Conservation (phyloP, 2,113 vertebrate genomes). For the Pelmatolapia mariae region DNA sequence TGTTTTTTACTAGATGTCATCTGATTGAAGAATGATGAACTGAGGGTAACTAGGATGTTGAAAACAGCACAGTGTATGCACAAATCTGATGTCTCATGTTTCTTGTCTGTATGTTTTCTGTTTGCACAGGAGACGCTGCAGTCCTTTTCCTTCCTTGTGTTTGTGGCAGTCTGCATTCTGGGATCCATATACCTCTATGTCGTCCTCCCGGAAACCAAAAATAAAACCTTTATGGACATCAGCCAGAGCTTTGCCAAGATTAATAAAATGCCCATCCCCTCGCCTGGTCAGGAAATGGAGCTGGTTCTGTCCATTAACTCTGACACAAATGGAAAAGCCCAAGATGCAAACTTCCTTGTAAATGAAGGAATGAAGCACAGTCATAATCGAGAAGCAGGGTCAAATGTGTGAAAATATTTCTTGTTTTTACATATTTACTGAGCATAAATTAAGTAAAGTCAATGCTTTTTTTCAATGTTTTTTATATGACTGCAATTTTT, state of each 20-base stretch:
- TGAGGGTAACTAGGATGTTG: background rate
- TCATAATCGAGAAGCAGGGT: background rate
- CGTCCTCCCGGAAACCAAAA: constrained; percentile 93
- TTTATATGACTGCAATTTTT: background rate
- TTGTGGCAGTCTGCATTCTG: constrained; percentile 74
- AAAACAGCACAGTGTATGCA: background rate
- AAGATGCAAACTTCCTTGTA: constrained; percentile 63
- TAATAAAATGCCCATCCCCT: constrained; percentile 68
- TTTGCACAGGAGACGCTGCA: constrained; percentile 74
- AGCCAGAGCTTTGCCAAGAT: constrained; percentile 85
- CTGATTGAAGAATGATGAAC: background rate
- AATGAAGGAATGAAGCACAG: background rate
- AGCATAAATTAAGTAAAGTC: background rate
- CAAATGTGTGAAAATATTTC: background rate
- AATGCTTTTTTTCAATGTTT: background rate
- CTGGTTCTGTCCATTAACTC: constrained; percentile 48
- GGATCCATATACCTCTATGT: constrained; percentile 80
- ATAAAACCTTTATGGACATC: constrained; percentile 88
- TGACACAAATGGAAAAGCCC: constrained; percentile 9
- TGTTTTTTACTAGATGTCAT: background rate
- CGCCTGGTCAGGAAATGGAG: constrained; percentile 65
- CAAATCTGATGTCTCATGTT: background rate
- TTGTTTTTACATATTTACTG: constrained; percentile 25
- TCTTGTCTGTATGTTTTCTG: constrained; percentile 9
- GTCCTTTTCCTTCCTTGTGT: constrained; percentile 87